Conservation (phyloP, 1,140 invertebrate species). For the Micrasema longulum region DNA sequence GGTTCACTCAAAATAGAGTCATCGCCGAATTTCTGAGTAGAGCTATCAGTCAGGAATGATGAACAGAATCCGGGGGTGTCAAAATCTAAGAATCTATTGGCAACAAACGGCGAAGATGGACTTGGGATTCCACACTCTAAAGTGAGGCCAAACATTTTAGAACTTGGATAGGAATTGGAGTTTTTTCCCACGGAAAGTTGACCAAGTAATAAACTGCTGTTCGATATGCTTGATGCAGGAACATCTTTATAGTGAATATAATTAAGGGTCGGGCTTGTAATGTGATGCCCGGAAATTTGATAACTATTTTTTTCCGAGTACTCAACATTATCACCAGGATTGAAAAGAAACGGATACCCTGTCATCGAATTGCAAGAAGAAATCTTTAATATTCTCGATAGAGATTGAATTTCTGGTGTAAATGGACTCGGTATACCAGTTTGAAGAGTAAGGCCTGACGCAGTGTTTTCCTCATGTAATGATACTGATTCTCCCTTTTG, state of each 20-base stretch:
- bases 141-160: conserved; percentile 50
- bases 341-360: conserved; percentile 46
- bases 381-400: conserved; percentile 36
- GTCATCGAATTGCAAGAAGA: conserved; percentile 50
- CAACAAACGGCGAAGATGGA: conserved; percentile 40
- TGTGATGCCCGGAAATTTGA: conserved; percentile 15
- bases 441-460: conserved; percentile 50
- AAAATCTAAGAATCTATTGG: conserved; percentile 41
- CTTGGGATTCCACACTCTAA: conserved; percentile 52
- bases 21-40: conserved; percentile 34
- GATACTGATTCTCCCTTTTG: conserved; percentile 32
- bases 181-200: conserved; percentile 46
- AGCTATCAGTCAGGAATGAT: conserved; percentile 41
- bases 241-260: conserved; percentile 33
- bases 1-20: conserved; percentile 51
- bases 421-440: conserved; percentile 52
- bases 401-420: conserved; percentile 46
- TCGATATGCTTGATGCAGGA: conserved; percentile 29
- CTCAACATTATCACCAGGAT: conserved; percentile 24
- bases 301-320: conserved; percentile 38
- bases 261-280: conserved; percentile 38
- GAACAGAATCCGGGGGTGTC: conserved; percentile 44
- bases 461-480: conserved; percentile 24
- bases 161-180: conserved; percentile 1
- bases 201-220: conserved; percentile 46